A percentile compares a stretch with the other conserved stretches of the same genome.
Conservation (phyloP, 2,797 vertebrate species). For the Platyrinchus mystaceus region DNA sequence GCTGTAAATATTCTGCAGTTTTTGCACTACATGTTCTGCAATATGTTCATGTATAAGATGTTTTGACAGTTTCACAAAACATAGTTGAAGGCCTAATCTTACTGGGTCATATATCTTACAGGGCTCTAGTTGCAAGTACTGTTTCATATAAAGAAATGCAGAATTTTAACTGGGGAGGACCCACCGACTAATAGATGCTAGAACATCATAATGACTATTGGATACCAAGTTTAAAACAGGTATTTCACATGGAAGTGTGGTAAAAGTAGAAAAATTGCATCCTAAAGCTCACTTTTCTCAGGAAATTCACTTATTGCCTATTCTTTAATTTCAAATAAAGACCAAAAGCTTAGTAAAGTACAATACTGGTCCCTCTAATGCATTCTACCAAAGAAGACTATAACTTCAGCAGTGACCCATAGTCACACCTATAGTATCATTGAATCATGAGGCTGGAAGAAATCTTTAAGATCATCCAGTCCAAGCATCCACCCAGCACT, state of each 20-base stretch:
- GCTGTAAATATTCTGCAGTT: neutral
- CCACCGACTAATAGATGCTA: neutral
- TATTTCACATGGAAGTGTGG: neutral
- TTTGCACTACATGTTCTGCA: neutral
- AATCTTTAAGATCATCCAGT: neutral
- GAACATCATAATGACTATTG: neutral
- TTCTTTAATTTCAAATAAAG: neutral
- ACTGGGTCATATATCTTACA: accelerated
- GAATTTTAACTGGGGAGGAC: neutral
- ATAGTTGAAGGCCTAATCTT: neutral
- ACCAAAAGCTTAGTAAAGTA: neutral
- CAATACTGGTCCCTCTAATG: neutral
- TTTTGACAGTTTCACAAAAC: neutral
- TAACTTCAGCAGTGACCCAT: neutral
- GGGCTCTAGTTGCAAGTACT: neutral
- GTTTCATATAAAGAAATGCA: neutral
- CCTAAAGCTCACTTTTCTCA: neutral
- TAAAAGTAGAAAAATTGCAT: neutral
- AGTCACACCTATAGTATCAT: neutral
- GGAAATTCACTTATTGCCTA: neutral
- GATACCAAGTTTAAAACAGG: neutral
- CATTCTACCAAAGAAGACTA: neutral
- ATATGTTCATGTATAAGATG: neutral
- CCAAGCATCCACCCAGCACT: neutral
- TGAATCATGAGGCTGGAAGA: neutral